Percentiles rank a stretch among this genome's conserved stretches.
These are phyloP conservation scores for Goniozus legneri DNA, from an alignment of 1,140 invertebrate genomes.

Conservation along the genomic window DNA sequence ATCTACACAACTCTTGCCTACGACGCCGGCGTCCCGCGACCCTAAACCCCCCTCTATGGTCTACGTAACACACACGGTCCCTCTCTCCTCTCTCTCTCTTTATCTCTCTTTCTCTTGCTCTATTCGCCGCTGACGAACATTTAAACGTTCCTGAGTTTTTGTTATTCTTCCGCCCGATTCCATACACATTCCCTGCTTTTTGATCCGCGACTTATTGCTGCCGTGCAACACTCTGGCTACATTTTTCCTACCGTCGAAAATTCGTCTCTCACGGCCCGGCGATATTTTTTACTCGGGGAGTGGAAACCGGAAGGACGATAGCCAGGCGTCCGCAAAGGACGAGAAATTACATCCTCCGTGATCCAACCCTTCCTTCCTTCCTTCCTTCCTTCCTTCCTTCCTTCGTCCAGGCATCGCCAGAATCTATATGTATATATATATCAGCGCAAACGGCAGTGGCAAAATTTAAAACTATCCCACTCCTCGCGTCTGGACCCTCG, in stretches of 20 bases:
- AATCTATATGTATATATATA: constrained; percentile 49
- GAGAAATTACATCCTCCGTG: constrained; percentile 49
- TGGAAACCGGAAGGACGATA: neutral
- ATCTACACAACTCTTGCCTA: constrained; percentile 30
- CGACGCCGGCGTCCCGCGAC: neutral
- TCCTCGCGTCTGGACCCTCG: constrained; percentile 51
- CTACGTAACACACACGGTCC: no score
- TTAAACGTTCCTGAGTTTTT: no score
- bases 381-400: constrained; percentile 19
- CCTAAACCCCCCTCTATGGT: constrained; percentile 7
- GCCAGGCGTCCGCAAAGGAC: constrained; percentile 29
- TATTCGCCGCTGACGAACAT: no score
- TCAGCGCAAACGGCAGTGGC: no score
- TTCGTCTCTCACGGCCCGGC: no score
- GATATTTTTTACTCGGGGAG: neutral
- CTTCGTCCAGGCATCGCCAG: constrained; percentile 19
- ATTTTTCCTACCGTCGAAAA: no score
- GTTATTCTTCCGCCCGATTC: no score
- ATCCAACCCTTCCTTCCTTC: constrained; percentile 8
- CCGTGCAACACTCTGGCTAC: no score
- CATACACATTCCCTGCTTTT: no score
- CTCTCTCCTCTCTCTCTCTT: no score
- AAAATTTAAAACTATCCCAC: constrained; percentile 56
- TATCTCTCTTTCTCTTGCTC: no score
- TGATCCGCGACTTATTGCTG: no score